phyloP scores from a whole-genome alignment of 2,888 invertebrate genomes.

The Apocheima hispidaria region DNA sequence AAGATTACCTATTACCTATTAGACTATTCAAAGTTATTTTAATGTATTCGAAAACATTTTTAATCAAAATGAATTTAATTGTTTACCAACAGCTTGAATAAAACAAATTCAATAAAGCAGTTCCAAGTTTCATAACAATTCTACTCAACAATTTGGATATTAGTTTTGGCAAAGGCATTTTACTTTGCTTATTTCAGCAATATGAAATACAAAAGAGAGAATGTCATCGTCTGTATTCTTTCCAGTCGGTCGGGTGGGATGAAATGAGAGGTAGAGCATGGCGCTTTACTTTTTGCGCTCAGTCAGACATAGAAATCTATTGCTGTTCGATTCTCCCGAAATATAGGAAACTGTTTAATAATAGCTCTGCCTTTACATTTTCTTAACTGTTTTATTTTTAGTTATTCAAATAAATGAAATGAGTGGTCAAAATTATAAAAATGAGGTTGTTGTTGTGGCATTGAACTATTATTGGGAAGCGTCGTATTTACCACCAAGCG shows the following conservation, averaged over 20 bases:
- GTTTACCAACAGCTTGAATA: no score
- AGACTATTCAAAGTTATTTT: no score
- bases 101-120: no score
- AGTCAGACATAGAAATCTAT: slow-evolving; percentile 51
- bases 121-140: slow-evolving; percentile 9
- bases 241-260: slow-evolving; percentile 50
- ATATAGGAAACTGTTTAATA: slow-evolving; percentile 7
- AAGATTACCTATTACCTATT: no score
- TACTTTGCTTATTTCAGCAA: slow-evolving; percentile 42
- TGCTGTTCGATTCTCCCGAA: slow-evolving; percentile 37
- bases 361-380: neutral
- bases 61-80: no score
- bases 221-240: slow-evolving; percentile 50
- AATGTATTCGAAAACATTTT: no score
- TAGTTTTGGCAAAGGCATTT: slow-evolving; percentile 44
- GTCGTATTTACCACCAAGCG: no score
- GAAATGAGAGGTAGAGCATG: slow-evolving; percentile 48
- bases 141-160: slow-evolving; percentile 45
- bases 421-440: neutral
- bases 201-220: slow-evolving; percentile 46
- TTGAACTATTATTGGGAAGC: no score
- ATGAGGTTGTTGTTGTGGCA: no score
- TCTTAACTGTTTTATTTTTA: neutral
- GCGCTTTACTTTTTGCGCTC: slow-evolving; percentile 52
- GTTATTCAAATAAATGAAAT: neutral